Base-by-base conservation (phyloP, 2,113 vertebrate genomes). In the Plectropomus leopardus region DNA sequence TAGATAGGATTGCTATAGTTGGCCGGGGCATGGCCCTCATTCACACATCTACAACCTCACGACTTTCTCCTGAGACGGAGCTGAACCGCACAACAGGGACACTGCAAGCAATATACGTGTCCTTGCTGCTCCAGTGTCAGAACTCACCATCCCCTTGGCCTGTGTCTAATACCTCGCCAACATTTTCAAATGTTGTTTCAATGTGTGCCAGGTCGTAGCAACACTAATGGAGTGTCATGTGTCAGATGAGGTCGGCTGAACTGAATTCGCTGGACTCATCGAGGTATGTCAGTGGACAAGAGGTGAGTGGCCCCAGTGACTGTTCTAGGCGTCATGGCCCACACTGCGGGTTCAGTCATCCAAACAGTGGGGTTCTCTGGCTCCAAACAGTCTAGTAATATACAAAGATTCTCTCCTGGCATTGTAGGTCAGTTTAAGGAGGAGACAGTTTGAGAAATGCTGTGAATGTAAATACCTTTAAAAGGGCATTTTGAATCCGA, bases 241-340 rank as follows among this genome's bases (percentile, higher is more conserved):
- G 61, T 83, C 85, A 85, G 61, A 74, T 63, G 36, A 24, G 82
- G 77, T 86, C 86, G 54, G 74, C 51, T 42, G 72, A 67, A 73
- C 66, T 30, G 28, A 78, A 84, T 84, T 63, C 53, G 73, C 67
- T 70, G 42, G 26, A 79, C 73, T 83, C 66, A 48, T 72, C 32
- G 76, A 75, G 48, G 72, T 86, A 72, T 87, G 85, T 81, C 68
- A 58, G 69, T 45, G 64, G 78, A 78, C 80, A 86, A 28, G 73
- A 78, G 87, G 84, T 84, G 86, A 80, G 53, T 67, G 78, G 76
- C 48, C 86, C 54, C 47, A 24, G 47, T 82, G 81, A 86, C 82
- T 59, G 64, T 73, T 72, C 58, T 4, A 51, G 70, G 64, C 57
- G 50, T 68, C 15, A 7, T 11, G 11, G 67, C 51, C 69, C 58